Evolutionary conservation across 1,140 invertebrate genomes (phyloP).

Genomic region (Drosophila kurseongensis): DNA sequence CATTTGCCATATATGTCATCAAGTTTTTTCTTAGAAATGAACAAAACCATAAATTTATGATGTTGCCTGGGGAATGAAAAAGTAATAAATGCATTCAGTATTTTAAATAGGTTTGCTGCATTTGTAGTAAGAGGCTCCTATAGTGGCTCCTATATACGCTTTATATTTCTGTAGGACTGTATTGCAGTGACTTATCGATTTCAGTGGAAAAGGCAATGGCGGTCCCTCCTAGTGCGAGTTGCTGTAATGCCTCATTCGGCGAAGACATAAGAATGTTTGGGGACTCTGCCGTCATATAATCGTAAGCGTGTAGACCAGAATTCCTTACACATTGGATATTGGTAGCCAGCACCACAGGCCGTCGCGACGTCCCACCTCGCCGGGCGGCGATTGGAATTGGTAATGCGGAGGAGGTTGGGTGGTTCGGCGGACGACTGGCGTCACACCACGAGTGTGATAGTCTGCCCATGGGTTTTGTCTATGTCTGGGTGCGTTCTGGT

Average conservation of each 20-base stretch:
- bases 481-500: conserved; percentile 36
- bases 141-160: conserved; percentile 17
- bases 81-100: conserved; percentile 19
- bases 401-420: conserved; percentile 6
- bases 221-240: conserved; percentile 27
- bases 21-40: conserved; percentile 8
- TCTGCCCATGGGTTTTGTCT: conserved; percentile 8
- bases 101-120: conserved; percentile 10
- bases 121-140: conserved; percentile 26
- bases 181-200: conserved; percentile 61
- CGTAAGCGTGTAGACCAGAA: conserved; percentile 42
- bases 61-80: conserved; percentile 4
- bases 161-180: conserved; percentile 2
- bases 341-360: conserved; percentile 51
- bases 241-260: conserved; percentile 4
- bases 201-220: conserved; percentile 13
- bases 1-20: not conserved
- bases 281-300: conserved; percentile 54
- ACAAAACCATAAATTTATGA: conserved; percentile 6
- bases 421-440: conserved; percentile 37
- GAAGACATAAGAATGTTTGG: conserved; percentile 77
- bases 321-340: conserved; percentile 59
- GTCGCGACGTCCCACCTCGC: conserved; percentile 45
- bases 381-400: conserved; percentile 13
- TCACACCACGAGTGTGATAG: conserved; percentile 26